Evolutionary conservation across 2,797 vertebrate species (phyloP), one percentile per base, ranked within the genome.

Genomic region (Salmo trutta): DNA sequence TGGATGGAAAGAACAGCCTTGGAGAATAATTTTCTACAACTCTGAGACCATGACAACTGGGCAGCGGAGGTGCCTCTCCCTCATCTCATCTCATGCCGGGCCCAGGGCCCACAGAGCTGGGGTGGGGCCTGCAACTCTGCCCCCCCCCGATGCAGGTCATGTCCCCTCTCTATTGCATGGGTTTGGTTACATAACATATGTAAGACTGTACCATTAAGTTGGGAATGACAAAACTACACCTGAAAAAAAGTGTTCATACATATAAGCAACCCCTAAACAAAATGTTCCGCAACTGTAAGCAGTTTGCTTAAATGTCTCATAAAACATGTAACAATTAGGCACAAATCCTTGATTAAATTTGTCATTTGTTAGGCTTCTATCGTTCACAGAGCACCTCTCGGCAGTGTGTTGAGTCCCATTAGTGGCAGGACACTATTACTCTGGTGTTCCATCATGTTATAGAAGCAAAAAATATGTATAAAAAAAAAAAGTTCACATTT

Each of bases 281-380:
- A 62, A 92, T 94, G 94, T 94, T 95, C 93, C 94, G 93, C 92
- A 91, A 90, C 90, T 92, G 90, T 92, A 93, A 93, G 93, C 93
- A 94, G 91, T 94, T 94, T 94, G 93, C 92, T 93, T 94, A 91
- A 94, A 93, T 93, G 88, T 95, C 92, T 94, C 91, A 93, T 91
- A 95, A 93, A 94, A 95, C 92, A 94, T 90, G 92, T 94, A 94
- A 95, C 93, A 94, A 94, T 94, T 94, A 96, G 95, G 94, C 94
- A 95, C 95, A 94, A 94, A 94, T 95, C 91, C 90, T 91, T 88
- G 90, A 93, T 93, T 94, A 87, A 92, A 93, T 92, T 92, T 92
- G 91, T 83, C 87, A 87, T 93, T 91, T 90, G 90, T 92, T 87
- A 92, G 86, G 88, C 89, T 88, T 91, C 88, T 78, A 16, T 74